Base-by-base conservation (phyloP, 2,888 invertebrate species). In the Drosophila robusta region DNA sequence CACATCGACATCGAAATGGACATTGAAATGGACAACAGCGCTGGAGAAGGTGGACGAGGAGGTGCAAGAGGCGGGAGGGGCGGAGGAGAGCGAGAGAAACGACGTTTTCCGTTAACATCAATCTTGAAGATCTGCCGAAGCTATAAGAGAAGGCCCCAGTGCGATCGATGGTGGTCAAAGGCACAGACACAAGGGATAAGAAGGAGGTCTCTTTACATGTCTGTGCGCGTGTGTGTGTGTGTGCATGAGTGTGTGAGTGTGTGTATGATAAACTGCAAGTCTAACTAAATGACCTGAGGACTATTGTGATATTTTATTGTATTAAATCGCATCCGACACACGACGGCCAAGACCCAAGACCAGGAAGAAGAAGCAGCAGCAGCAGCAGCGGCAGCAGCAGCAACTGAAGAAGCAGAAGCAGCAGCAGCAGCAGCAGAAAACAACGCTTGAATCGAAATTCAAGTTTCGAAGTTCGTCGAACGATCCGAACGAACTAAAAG, bases 301-400 rank as follows among this genome's bases (percentile, higher is more conserved):
- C 91, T 91, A 91, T 91, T 91, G 90, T 91, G 91, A 92, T 92
- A 91, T 92, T 91, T 91, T 90, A 91, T 91, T 91, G 91, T 80
- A 89, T 90, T 89, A 90, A 90, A 85, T 85, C 90, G 89, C 90
- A 90, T 90, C 88, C 90, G 88, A 89, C 83, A 88, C 81, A 73
- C 75, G 81, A 63, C 70, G 74, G 42, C 42, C 42, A 45, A 44
- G 69, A 44, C 14, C 34, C 11, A 34, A 34, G 38, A 29, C 29
- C 57, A 16, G 8, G 45, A 36, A 11, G 54, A 45, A 36, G 54
- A 46, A 44, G 24, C 18, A 38, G 57, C 46, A 18, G 18, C 46
- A 44, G 24, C 18, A 38, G 57, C 46, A 18, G 18, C 46, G n/a
- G 18, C 41, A 39, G 50, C 12, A n/a, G 16, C 32, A 46, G 46